Evolutionary conservation across 2,113 vertebrate genomes (phyloP), one percentile per base, ranked within the genome.

Genomic region (Raja brachyura): DNA sequence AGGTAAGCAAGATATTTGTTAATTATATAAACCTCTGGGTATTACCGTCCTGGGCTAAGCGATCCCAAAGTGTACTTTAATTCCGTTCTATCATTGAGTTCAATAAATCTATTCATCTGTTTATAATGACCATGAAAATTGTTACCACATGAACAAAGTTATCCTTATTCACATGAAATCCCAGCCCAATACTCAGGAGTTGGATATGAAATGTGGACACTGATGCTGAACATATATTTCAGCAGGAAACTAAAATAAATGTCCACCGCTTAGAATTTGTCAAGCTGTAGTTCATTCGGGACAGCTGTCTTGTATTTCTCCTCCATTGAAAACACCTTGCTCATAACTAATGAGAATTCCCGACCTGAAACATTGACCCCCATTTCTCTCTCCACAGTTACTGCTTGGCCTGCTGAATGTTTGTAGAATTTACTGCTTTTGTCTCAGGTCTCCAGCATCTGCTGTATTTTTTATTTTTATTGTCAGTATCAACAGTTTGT

Each of bases 1-100:
- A 99, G 98, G 99, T 99, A 94, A 79, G 93, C 14, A 20, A 22
- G 20, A 54, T 68, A 56, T 54, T 76, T 25, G 0, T 61, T 77
- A 70, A 63, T 16, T 28, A 13, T 56, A 0, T n/a, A 14, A 66
- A 63, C 83, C 13, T 73, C 70, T 73, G 70, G 16, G 22, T 73
- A 22, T n/a, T 86, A 61, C 28, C 1, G 0, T n/a, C 25, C 25
- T 14, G 56, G 54, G 11, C 11, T 14, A 61, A 18, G 25, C 9
- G 2, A 39, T 39, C 33, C 11, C 5, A 33, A 39, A 0, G 2
- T 11, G 18, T 78, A 2, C 20, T 39, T 48, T 75, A 79, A 79
- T 79, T 31, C 77, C 13, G 20, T 79, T 79, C 13, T 54, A 20
- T 18, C 25, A 61, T 59, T 61, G 14, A 86, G 28, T 31, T 16